These are phyloP conservation scores for Tyrophagus putrescentiae DNA, from an alignment of 1,140 invertebrate species.

Conservation along the genomic window DNA sequence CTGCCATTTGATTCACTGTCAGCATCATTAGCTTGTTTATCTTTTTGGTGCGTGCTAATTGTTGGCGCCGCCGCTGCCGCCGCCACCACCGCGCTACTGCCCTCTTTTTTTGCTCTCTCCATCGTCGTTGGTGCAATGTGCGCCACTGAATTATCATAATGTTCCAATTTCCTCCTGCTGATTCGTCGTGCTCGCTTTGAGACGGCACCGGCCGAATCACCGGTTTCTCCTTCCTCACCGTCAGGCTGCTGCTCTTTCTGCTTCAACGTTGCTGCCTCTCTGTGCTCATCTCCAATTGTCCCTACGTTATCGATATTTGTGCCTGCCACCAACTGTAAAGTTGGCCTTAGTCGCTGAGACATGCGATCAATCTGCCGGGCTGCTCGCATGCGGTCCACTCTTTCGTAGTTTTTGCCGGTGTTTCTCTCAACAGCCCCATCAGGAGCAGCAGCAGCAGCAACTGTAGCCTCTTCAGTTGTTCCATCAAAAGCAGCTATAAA, in stretches of 20 bases:
- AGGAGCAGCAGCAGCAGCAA: background rate
- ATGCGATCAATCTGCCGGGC: background rate
- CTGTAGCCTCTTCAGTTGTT: no score
- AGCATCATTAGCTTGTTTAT: no score
- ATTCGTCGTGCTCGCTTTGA: background rate
- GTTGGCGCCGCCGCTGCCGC: no score
- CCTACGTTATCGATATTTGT: background rate
- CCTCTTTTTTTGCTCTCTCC: no score
- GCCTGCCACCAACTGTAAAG: background rate
- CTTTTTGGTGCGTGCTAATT: constrained; percentile 10
- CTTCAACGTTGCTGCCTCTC: background rate
- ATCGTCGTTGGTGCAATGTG: no score
- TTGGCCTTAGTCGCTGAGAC: background rate
- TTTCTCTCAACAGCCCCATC: background rate
- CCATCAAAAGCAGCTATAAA: no score
- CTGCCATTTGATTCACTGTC: no score
- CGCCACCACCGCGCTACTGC: no score
- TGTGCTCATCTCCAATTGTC: background rate
- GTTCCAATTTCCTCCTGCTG: background rate
- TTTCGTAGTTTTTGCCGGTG: no score
- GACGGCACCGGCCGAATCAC: background rate
- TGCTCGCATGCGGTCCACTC: no score
- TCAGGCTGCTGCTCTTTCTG: background rate
- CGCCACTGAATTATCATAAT: background rate
- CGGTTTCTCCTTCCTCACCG: background rate